Evolutionary conservation across 2,888 invertebrate genomes (phyloP), one percentile per base, ranked within the genome.

Genomic region (Petrolisthes manimaculis): DNA sequence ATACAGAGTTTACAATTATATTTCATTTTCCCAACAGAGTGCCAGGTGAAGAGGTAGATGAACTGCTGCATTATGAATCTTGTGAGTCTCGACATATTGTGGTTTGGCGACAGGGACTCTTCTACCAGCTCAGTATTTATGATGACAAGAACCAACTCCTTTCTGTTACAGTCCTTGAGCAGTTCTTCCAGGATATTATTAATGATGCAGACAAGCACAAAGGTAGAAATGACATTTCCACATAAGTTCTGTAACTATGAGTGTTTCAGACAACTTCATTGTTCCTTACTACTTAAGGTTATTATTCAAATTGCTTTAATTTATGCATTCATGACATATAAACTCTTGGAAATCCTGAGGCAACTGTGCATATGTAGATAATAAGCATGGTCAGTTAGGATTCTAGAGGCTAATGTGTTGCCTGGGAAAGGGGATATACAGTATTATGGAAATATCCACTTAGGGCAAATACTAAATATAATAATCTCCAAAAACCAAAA

Each of bases 21-120:
- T 37, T 37, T 37, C 37, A 37, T 37, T 37, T 37, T 37, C 2
- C 37, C 1, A 82, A 51, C 91, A 93, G 93, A 91, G 92, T 94
- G 84, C 94, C 94, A 53, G 93, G 93, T 4, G 93, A 93, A 90
- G 93, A 93, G 90, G 92, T 93, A 61, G 94, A 94, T 91, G 92
- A 92, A 79, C 91, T 94, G 9, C 92, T 93, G 12, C 93, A 93
- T 91, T 93, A 92, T 91, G 92, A 93, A 77, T 92, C 93, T 5
- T 91, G 92, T 18, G 92, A 92, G 54, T 93, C 93, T n/a, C 92
- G 94, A 92, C 94, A 94, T 91, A 92, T 94, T 54, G 92, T 93
- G 71, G 93, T 94, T 21, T 92, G 93, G 90, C 92, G 93, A 53
- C 92, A 92, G 83, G 94, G 94, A 0, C 90, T 93, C 18, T 92